A percentile compares a stretch with the other conserved stretches of the same genome.
Conservation (phyloP, 2,888 invertebrate species). For the Limenitis camilla region DNA sequence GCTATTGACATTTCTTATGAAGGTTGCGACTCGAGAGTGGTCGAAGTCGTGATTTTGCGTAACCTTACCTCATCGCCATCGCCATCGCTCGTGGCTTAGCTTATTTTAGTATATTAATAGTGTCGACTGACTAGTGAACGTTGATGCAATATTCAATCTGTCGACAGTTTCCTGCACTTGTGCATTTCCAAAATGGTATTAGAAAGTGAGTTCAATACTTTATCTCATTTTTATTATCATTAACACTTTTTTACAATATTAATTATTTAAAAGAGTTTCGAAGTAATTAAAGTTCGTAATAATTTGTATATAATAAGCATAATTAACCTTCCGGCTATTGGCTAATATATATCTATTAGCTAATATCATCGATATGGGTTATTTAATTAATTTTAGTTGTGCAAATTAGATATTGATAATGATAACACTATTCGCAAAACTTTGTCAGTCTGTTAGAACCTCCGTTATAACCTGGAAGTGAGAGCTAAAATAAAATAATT, state of each 20-base stretch:
- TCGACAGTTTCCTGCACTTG: slow-evolving; percentile 18
- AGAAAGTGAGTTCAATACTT: slow-evolving; percentile 36
- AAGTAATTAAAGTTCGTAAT: not conserved
- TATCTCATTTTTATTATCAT: slow-evolving; percentile 7
- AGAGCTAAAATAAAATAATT: too few species aligned
- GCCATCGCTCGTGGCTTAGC: slow-evolving; percentile 39
- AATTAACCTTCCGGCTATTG: not conserved
- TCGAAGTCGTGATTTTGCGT: slow-evolving; percentile 66
- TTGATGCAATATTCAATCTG: slow-evolving; percentile 38
- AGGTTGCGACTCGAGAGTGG: slow-evolving; percentile 44
- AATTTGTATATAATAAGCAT: not conserved
- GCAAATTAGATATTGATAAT: too few species aligned
- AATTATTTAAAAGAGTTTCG: not conserved
- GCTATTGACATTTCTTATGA: slow-evolving; percentile 70
- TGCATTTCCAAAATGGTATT: slow-evolving; percentile 31
- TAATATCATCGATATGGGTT: too few species aligned
- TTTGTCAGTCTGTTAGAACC: too few species aligned
- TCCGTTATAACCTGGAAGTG: too few species aligned
- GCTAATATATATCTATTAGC: too few species aligned
- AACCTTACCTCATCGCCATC: slow-evolving; percentile 43
- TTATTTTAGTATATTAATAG: slow-evolving; percentile 46
- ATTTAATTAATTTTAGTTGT: too few species aligned
- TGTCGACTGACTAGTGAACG: slow-evolving; percentile 49
- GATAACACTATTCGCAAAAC: too few species aligned
- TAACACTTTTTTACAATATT: not conserved